phyloP scores from a whole-genome alignment of 2,113 vertebrate genomes.

The Solea senegalensis region DNA sequence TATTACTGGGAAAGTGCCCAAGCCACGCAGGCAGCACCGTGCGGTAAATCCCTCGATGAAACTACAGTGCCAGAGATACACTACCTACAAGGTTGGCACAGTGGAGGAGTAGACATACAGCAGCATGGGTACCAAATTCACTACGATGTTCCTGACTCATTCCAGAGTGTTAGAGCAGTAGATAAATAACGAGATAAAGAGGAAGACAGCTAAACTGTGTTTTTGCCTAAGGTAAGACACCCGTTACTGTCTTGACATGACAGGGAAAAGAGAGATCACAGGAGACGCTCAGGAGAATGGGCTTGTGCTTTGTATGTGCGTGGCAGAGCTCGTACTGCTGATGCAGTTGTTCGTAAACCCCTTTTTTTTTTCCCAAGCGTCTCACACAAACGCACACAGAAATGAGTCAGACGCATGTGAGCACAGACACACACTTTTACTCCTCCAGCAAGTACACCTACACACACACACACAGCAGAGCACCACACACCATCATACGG shows the following conservation, averaged over 20 bases:
- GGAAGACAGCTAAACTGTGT: slow-evolving; percentile 56
- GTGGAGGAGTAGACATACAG: slow-evolving; percentile 16
- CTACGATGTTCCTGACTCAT: slow-evolving; percentile 22
- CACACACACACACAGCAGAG: slow-evolving; percentile 18
- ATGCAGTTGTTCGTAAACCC: slow-evolving; percentile 30
- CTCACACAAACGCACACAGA: slow-evolving; percentile 18
- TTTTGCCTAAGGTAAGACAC: slow-evolving; percentile 75
- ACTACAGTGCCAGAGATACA: slow-evolving; percentile 40
- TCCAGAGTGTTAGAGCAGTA: slow-evolving; percentile 39
- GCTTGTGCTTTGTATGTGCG: slow-evolving; percentile 52
- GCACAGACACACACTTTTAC: slow-evolving; percentile 9
- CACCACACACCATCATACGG: slow-evolving; percentile 28
- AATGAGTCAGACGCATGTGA: slow-evolving; percentile 24
- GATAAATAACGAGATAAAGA: slow-evolving; percentile 55
- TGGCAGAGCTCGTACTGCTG: slow-evolving; percentile 47
- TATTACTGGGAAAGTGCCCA: slow-evolving; percentile 40
- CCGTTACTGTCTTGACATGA: slow-evolving; percentile 69
- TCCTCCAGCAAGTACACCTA: slow-evolving; percentile 23
- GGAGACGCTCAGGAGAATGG: slow-evolving; percentile 66
- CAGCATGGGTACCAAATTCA: slow-evolving; percentile 22
- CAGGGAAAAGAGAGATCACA: slow-evolving; percentile 66
- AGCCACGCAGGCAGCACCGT: slow-evolving; percentile 43
- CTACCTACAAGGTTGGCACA: slow-evolving; percentile 36
- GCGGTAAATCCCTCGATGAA: slow-evolving; percentile 65
- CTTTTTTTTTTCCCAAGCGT: slow-evolving; percentile 14